Percentiles rank a stretch among this genome's conserved stretches.
Evolutionary conservation across 2,888 invertebrate species (phyloP).

Genomic region (Serrognathus titanus): DNA sequence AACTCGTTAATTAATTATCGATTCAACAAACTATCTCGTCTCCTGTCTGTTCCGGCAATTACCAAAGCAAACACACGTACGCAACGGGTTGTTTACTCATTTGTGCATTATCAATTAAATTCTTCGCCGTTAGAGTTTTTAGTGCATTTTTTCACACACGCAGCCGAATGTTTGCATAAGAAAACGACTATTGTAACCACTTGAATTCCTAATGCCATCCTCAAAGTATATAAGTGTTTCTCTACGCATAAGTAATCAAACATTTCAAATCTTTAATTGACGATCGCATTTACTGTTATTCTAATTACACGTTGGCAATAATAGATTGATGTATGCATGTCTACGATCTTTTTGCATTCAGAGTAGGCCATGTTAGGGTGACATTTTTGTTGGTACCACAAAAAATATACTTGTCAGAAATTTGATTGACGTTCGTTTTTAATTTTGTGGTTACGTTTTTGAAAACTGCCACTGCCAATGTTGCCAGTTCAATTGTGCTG

Average conservation of each 20-base stretch:
- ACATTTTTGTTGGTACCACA: no score
- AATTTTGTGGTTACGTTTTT: no score
- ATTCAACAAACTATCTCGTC: constrained; percentile 38
- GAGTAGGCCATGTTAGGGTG: no score
- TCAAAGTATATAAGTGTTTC: not conserved
- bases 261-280: not conserved
- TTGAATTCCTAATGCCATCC: not conserved
- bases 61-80: constrained; percentile 38
- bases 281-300: not conserved
- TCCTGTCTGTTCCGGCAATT: constrained; percentile 44
- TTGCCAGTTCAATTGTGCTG: no score
- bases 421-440: no score
- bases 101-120: constrained; percentile 12
- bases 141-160: constrained; percentile 5
- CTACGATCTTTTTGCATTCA: no score
- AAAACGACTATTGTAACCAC: not conserved
- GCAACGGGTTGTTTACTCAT: constrained; percentile 26
- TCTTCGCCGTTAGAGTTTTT: not conserved
- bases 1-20: constrained; percentile 31
- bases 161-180: not conserved
- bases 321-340: no score
- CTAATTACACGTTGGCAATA: not conserved
- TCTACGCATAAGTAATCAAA: not conserved
- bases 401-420: no score
- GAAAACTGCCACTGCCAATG: no score